Base-by-base conservation (phyloP, 2,888 invertebrate species). In the Kryphioiulus occultus region DNA sequence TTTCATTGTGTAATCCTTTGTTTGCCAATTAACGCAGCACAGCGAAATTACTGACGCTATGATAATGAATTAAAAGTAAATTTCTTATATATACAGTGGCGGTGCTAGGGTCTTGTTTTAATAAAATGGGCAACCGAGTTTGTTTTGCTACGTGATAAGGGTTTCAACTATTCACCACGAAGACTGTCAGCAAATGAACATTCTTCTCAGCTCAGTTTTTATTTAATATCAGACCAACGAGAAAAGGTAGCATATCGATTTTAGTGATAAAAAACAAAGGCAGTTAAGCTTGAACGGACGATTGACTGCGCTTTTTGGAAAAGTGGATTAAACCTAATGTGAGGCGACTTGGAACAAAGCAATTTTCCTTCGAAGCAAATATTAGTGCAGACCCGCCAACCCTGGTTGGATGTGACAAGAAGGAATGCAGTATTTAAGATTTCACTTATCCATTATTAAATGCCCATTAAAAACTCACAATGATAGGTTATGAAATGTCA, bases 1-100 rank as follows among this genome's bases (percentile, higher is more conserved):
- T 0, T 17, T 30, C 78, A 30, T 30, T 30, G 26, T 30, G 78
- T 30, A 44, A 59, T 59, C 9, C 22, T 68, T n/a, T 68, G 59
- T 68, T 68, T 10, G 22, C 59, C 26, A 22, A 68, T 78, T 78
- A 32, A 17, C 68, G n/a, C 17, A 30, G 78, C 26, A 30, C 30
- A 10, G 30, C 78, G 78, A 78, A 78, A 78, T 78, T 30, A 12
- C 78, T 32, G 30, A 26, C 78, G 30, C 78, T 32, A 30, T 78
- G 78, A 78, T 78, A 78, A 78, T 78, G 30, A 78, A 78, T 78
- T 30, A 30, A 78, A 78, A 78, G 30, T 78, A 30, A 30, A 78
- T 30, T 78, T 78, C 78, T 15, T n/a, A n/a, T n/a, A n/a, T n/a
- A n/a, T 78, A 78, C 78, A 78, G 15, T 30, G 78, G 12, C 15